Evolutionary conservation across 2,113 vertebrate species (phyloP).

Genomic region (Oreocharis arfaki): DNA sequence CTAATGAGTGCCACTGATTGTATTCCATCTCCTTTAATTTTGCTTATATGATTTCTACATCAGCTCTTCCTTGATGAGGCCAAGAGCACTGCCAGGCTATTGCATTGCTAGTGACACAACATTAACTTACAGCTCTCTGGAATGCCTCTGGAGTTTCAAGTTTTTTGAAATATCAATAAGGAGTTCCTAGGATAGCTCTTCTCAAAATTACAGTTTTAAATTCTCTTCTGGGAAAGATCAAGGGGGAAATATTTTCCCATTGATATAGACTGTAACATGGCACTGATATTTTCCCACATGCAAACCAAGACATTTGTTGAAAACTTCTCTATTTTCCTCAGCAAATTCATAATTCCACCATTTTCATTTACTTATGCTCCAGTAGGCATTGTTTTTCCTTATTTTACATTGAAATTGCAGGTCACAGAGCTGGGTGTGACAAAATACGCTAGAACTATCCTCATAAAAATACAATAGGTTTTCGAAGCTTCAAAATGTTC

Average conservation of each 20-base stretch:
- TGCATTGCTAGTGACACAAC: rapidly evolving
- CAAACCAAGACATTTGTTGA: background rate
- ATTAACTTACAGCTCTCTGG: background rate
- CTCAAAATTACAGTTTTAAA: background rate
- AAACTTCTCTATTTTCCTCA: background rate
- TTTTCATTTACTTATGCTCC: background rate
- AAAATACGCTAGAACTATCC: background rate
- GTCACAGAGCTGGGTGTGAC: background rate
- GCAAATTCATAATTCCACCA: background rate
- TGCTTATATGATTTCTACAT: background rate
- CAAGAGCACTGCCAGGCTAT: background rate
- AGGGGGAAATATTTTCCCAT: background rate
- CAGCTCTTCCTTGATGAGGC: background rate
- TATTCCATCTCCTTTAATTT: background rate
- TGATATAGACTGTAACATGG: background rate
- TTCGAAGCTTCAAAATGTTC: background rate
- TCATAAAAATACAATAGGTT: background rate
- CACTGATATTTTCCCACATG: background rate
- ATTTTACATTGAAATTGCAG: background rate
- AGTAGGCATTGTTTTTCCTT: background rate
- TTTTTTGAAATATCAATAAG: background rate
- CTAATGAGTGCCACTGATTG: background rate
- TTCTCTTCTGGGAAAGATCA: background rate
- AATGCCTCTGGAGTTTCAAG: background rate
- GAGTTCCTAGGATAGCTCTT: background rate